Percentiles rank a stretch among this genome's conserved stretches.
Evolutionary conservation across 2,888 invertebrate species (phyloP).

Genomic region (Erebia ligea): DNA sequence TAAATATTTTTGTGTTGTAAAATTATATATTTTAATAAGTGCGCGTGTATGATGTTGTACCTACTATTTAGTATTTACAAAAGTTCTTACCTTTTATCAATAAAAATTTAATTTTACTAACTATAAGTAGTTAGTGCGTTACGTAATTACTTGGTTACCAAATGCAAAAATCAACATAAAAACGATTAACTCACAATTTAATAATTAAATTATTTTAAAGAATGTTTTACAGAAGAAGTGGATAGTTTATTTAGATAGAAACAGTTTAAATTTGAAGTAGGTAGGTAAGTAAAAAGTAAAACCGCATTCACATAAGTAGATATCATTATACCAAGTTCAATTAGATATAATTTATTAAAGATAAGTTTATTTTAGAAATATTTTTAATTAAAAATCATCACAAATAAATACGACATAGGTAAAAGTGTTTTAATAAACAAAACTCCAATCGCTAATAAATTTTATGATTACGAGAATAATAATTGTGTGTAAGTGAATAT

Average conservation of each 20-base stretch:
- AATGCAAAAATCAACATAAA: constrained; percentile 8
- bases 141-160: background rate
- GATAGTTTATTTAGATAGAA: constrained; percentile 14
- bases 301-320: constrained; percentile 4
- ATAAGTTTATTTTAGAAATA: background rate
- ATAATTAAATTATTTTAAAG: background rate
- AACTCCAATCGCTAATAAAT: constrained; percentile 28
- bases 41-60: background rate
- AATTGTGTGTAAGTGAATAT: constrained; percentile 42
- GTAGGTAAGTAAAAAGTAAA: background rate
- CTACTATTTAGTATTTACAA: background rate
- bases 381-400: constrained; percentile 17
- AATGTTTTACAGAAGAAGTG: constrained; percentile 13
- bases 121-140: background rate
- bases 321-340: constrained; percentile 3
- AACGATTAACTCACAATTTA: background rate
- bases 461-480: constrained; percentile 32
- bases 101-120: background rate
- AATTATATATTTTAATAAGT: background rate
- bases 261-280: background rate
- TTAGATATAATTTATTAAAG: background rate
- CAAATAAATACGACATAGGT: constrained; percentile 27
- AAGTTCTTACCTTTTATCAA: constrained; percentile 7
- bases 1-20: background rate
- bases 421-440: constrained; percentile 19